Evolutionary conservation across 2,888 invertebrate genomes (phyloP), one percentile per base, ranked within the genome.

Genomic region (Lasioglossum zephyrum): DNA sequence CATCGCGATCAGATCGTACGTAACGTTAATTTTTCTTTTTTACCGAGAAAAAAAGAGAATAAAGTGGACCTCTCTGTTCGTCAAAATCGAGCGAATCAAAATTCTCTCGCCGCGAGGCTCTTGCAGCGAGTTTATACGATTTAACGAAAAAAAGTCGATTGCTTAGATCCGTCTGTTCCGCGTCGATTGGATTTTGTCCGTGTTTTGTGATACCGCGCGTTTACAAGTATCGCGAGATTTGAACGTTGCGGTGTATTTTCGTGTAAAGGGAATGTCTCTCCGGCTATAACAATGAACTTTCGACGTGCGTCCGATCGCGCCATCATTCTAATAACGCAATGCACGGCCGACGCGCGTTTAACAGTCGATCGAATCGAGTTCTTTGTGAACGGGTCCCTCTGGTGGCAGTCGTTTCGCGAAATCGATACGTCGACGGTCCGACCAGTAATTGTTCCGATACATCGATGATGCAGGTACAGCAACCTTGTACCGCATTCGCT

Each of bases 321-420:
- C n/a, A 13, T 22, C 36, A 18, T 70, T 70, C 70, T 70, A 70
- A 77, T 39, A 26, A 53, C 26, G 16, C 26, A 13, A 66, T 72
- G 84, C 75, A 73, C 77, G 72, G 74, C 73, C 63, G 72, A 77
- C 69, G 72, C 73, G 60, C 57, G 69, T 81, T 83, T 84, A 70
- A 87, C 77, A 47, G 75, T 75, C 86, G 75, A 79, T 75, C 79
- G 70, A 49, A 60, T 77, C 73, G 83, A 80, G 73, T 80, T 86
- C 87, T 86, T 86, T 72, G 70, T 69, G 69, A 57, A 63, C 72
- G 66, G 44, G 53, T 47, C 73, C 53, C 73, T 77, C 73, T 84
- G 70, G 22, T 41, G 49, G 31, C 76, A 73, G 36, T n/a, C 84
- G 73, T 87, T 81, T 81, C 87, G 41, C 77, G 79, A 26, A 13